Evolutionary conservation across 2,113 vertebrate genomes (phyloP).

Genomic region (Hiodon alosoides): DNA sequence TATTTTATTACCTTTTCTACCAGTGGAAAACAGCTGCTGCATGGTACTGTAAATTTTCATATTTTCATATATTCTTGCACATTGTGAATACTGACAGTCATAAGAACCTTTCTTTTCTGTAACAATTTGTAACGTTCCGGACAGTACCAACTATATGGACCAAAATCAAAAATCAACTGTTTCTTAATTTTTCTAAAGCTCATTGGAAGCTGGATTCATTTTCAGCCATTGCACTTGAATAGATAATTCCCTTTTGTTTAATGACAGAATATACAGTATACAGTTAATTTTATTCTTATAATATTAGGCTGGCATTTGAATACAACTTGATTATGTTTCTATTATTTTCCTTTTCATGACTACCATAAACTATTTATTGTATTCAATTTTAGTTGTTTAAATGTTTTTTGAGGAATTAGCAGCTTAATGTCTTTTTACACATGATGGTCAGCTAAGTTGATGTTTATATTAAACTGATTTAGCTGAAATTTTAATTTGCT

Average conservation of each 20-base stretch:
- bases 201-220: background rate
- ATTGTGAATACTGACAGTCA: constrained; percentile 19
- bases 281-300: too few relatives aligned
- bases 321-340: too few relatives aligned
- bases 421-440: too few relatives aligned
- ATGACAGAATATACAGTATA: too few relatives aligned
- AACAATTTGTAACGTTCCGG: background rate
- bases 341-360: too few relatives aligned
- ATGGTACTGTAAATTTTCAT: constrained; percentile 49
- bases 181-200: background rate
- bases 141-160: background rate
- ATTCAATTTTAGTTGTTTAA: too few relatives aligned
- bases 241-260: background rate
- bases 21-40: constrained; percentile 44
- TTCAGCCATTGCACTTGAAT: background rate
- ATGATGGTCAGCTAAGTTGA: too few relatives aligned
- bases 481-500: too few relatives aligned
- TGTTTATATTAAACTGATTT: too few relatives aligned
- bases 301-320: too few relatives aligned
- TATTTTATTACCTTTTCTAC: constrained; percentile 51
- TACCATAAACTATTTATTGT: too few relatives aligned
- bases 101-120: constrained; percentile 18
- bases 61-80: constrained; percentile 9
- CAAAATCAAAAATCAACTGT: background rate
- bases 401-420: too few relatives aligned